phyloP scores from a whole-genome alignment of 2,797 vertebrate genomes.

The Xiphorhynchus erythropygius region DNA sequence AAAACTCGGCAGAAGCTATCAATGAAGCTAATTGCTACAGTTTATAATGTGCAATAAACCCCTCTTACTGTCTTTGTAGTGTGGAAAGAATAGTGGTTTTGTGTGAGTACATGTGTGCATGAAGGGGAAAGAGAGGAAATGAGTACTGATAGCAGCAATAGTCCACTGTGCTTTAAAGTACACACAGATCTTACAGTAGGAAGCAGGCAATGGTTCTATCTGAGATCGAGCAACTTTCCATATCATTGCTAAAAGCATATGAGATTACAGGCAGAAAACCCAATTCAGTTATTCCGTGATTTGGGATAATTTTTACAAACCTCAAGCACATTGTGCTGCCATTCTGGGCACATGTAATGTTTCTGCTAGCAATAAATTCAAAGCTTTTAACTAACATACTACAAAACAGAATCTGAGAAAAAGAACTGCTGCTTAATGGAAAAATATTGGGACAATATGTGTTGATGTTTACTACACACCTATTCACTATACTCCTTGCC shows the following conservation, averaged over 20 bases:
- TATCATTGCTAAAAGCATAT: not conserved
- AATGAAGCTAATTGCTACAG: not conserved
- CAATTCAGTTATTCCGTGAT: not conserved
- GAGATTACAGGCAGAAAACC: not conserved
- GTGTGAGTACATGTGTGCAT: not conserved
- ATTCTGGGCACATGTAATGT: not conserved
- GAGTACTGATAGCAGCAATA: not conserved
- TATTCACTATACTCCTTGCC: not conserved
- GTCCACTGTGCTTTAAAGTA: not conserved
- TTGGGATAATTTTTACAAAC: not conserved
- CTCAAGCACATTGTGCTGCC: not conserved
- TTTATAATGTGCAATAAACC: not conserved
- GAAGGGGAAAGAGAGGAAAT: not conserved
- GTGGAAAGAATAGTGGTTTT: not conserved
- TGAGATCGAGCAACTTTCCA: not conserved
- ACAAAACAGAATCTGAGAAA: not conserved
- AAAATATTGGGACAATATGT: not conserved
- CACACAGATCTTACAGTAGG: not conserved
- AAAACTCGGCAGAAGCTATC: not conserved
- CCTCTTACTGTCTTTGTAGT: not conserved
- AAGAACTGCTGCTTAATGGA: not conserved
- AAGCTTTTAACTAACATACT: not conserved
- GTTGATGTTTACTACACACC: not conserved
- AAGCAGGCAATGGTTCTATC: not conserved
- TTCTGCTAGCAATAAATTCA: not conserved